phyloP scores from a whole-genome alignment of 1,140 invertebrate species.

The Melitaea cinxia region DNA sequence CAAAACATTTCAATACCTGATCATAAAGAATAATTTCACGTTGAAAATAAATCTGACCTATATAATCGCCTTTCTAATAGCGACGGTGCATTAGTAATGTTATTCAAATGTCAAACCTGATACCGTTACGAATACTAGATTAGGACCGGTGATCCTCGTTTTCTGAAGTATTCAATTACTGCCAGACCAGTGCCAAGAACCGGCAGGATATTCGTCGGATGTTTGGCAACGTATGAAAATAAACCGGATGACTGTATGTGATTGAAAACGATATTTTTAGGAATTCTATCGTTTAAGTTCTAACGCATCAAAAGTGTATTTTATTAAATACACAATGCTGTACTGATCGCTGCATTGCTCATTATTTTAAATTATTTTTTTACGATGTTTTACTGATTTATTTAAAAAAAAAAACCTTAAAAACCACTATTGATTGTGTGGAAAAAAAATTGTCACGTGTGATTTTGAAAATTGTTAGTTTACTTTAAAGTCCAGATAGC shows the following conservation, averaged over 20 bases:
- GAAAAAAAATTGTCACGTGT: too few species aligned
- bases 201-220: constrained; percentile 19
- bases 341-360: too few species aligned
- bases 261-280: constrained; percentile 6
- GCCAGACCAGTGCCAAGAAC: constrained; percentile 14
- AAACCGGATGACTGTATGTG: neutral
- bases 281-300: neutral
- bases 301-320: neutral
- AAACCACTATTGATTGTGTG: too few species aligned
- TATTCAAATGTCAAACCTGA: constrained; percentile 17
- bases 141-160: constrained; percentile 16
- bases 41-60: constrained; percentile 6
- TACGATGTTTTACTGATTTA: too few species aligned
- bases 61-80: neutral
- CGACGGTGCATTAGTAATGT: constrained; percentile 5
- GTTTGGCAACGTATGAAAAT: constrained; percentile 7
- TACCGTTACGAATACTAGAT: constrained; percentile 28
- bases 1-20: neutral
- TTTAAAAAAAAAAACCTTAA: too few species aligned
- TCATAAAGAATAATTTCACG: neutral
- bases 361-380: too few species aligned
- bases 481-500: too few species aligned
- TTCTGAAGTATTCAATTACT: constrained; percentile 21
- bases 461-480: too few species aligned
- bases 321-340: too few species aligned